phyloP scores from a whole-genome alignment of 35 echinoderm and acorn worm genomes.

The Nesometra sesokonis region DNA sequence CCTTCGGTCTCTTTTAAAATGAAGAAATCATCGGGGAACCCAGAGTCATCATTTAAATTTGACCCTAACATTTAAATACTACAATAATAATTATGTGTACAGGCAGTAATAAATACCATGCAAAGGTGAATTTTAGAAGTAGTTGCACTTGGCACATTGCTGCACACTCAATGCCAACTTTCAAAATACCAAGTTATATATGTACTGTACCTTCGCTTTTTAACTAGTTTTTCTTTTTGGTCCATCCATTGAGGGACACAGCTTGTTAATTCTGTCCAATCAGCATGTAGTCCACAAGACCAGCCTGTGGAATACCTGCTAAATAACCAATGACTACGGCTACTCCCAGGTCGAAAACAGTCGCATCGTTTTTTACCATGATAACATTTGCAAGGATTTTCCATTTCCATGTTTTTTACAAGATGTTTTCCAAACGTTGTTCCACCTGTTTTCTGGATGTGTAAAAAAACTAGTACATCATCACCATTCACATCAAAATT shows the following conservation, averaged over 20 bases:
- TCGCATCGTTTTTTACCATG: constrained; percentile 41
- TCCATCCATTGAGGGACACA: constrained; percentile 75
- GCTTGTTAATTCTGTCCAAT: constrained; percentile 76
- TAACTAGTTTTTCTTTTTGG: constrained; percentile 38
- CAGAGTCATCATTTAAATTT: too few species aligned
- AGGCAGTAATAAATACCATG: too few species aligned
- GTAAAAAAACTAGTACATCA: constrained; percentile 76
- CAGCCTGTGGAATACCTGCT: constrained; percentile 73
- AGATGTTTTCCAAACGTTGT: constrained; percentile 66
- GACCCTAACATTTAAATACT: too few species aligned
- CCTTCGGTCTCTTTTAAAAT: too few species aligned
- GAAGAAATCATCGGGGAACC: too few species aligned
- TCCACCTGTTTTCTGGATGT: constrained; percentile 92
- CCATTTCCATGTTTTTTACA: constrained; percentile 38
- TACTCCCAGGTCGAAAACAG: constrained; percentile 55
- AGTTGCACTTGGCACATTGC: too few species aligned
- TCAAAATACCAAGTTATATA: not conserved
- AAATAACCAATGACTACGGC: constrained; percentile 51
- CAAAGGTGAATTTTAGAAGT: too few species aligned
- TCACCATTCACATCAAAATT: constrained; percentile 45
- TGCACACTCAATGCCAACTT: too few species aligned
- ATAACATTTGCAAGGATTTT: constrained; percentile 41
- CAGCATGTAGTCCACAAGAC: constrained; percentile 90
- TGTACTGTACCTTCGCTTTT: constrained; percentile 48
- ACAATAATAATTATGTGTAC: too few species aligned